Evolutionary conservation across 2,888 invertebrate species (phyloP).

Genomic region (Lymantria dispar): DNA sequence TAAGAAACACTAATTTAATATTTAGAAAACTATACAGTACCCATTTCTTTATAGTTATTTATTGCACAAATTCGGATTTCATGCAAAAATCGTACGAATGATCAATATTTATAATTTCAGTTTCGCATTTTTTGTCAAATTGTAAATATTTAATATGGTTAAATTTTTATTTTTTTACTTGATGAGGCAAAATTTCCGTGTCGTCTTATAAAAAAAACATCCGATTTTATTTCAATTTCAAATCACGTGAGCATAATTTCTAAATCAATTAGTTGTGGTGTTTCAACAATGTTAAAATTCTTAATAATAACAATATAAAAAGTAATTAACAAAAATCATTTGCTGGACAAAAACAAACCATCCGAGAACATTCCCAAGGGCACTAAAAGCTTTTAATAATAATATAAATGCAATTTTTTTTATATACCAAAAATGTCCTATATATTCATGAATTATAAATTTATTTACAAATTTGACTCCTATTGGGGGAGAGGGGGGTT

Average conservation of each 20-base stretch:
- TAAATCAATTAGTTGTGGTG: constrained; percentile 46
- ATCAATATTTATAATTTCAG: constrained; percentile 36
- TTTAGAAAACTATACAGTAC: constrained; percentile 62
- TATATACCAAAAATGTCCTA: constrained; percentile 67
- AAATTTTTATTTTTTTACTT: constrained; percentile 15
- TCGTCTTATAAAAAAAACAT: constrained; percentile 15
- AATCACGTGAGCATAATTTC: constrained; percentile 44
- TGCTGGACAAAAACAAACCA: constrained; percentile 70
- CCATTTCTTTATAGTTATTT: constrained; percentile 62
- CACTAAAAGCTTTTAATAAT: constrained; percentile 49
- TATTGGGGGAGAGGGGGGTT: constrained; percentile 38
- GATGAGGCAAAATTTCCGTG: constrained; percentile 21
- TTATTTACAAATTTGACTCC: constrained; percentile 69
- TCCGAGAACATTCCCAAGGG: constrained; percentile 73
- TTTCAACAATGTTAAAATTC: constrained; percentile 79
- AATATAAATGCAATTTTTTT: constrained; percentile 76
- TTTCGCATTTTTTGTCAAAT: constrained; percentile 24
- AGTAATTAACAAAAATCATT: constrained; percentile 74
- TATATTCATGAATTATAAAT: constrained; percentile 71
- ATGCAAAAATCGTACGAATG: constrained; percentile 71
- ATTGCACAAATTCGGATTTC: constrained; percentile 69
- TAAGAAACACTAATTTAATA: constrained; percentile 51
- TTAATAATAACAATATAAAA: constrained; percentile 81
- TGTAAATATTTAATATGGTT: constrained; percentile 18
- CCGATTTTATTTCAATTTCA: constrained; percentile 21